Conservation (phyloP, 2,797 vertebrate species). For the Platyrinchus mystaceus region DNA sequence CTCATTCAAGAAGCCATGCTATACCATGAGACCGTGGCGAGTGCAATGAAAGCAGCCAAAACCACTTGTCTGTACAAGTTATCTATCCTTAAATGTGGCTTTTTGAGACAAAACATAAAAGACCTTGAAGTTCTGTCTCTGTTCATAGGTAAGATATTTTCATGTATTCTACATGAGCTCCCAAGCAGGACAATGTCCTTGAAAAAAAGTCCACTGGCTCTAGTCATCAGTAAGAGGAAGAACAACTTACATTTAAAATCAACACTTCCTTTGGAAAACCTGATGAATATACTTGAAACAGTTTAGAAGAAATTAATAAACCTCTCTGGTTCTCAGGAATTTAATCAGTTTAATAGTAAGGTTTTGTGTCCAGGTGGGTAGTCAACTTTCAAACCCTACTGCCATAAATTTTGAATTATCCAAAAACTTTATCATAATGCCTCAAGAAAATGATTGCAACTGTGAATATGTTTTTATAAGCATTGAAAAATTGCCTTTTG, state of each 20-base stretch:
- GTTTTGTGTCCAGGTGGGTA: background rate
- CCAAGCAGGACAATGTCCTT: background rate
- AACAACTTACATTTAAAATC: background rate
- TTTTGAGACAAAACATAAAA: background rate
- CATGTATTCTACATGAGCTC: background rate
- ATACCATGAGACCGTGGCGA: no score
- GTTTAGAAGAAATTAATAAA: background rate
- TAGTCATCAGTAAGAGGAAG: background rate
- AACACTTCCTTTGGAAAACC: background rate
- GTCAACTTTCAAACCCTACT: background rate
- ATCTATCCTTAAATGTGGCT: background rate
- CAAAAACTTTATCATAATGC: background rate
- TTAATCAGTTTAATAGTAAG: background rate
- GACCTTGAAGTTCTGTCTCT: background rate
- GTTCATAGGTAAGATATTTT: background rate
- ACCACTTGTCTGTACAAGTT: no score
- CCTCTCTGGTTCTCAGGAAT: background rate
- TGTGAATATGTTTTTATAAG: constrained; percentile 32
- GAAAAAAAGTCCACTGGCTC: background rate
- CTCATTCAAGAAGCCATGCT: no score
- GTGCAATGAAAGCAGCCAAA: no score
- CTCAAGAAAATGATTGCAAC: constrained; percentile 6
- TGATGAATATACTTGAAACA: background rate
- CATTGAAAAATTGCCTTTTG: constrained; percentile 21
- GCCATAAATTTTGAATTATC: constrained; percentile 16